Evolutionary conservation across 2,888 invertebrate genomes (phyloP), one percentile per base, ranked within the genome.

Genomic region (Linyphia triangularis): DNA sequence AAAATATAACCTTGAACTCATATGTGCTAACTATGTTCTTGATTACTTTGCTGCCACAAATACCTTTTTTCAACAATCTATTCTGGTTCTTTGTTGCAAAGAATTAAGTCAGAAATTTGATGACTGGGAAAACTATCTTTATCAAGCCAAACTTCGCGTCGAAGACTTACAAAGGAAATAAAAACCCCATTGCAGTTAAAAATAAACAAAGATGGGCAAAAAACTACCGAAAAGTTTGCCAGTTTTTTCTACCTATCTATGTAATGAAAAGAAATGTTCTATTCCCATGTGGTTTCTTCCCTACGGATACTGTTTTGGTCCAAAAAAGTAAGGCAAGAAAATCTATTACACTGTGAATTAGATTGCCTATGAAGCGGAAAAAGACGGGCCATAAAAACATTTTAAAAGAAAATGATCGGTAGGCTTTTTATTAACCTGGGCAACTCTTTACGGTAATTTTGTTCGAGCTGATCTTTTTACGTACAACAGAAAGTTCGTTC

Each of bases 251-350:
- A 37, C 24, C 13, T 69, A 37, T 37, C 22, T 37, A 69, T n/a
- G 24, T 69, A 69, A 69, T 40, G 69, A 69, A 69, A 69, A 69
- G 37, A 22, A 69, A 40, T 33, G 40, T 37, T 9, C 22, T 37
- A 40, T 4, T 40, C 22, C 24, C 69, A 6, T 24, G 16, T n/a
- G 40, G 22, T 24, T 69, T 37, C 19, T 37, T 7, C 40, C 40
- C 69, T n/a, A 10, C 33, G 69, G 37, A 22, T 22, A 16, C 22
- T 40, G 10, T 19, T 13, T n/a, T 24, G 6, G 13, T n/a, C 51
- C 51, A 13, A n/a, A 51, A 51, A 51, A 51, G n/a, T n/a, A 51
- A 51, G 16, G 51, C 51, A 51, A 51, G 51, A n/a, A 69, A 69
- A 69, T 13, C 2, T 24, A 69, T 16, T 24, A 24, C 22, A 19